Conservation (phyloP, 1,140 invertebrate species). For the Episyrphus balteatus region DNA sequence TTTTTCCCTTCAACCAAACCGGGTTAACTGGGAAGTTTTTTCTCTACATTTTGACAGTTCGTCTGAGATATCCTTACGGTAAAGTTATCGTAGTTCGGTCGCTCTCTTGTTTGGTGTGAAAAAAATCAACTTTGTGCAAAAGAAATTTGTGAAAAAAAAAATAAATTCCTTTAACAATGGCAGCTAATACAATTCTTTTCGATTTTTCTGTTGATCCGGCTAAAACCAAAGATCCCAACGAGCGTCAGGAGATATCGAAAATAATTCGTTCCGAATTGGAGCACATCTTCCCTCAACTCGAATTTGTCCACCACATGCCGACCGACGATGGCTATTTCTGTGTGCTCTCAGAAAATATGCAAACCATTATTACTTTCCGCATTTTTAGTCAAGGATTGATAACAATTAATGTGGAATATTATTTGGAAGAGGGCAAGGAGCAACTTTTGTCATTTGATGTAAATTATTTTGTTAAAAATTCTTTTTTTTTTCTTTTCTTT, state of each 20-base stretch:
- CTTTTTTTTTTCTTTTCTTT: slow-evolving; percentile 1
- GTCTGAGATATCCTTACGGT: too few relatives aligned
- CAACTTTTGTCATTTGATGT: slow-evolving; percentile 63
- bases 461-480: slow-evolving; percentile 18
- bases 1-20: too few relatives aligned
- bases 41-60: too few relatives aligned
- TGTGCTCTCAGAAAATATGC: slow-evolving; percentile 54
- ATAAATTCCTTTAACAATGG: slow-evolving; percentile 42
- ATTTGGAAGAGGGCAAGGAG: slow-evolving; percentile 57
- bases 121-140: not conserved
- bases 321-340: slow-evolving; percentile 55
- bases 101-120: not conserved
- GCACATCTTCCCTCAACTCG: slow-evolving; percentile 56
- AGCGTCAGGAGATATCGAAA: slow-evolving; percentile 51
- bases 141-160: not conserved
- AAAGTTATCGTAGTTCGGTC: too few relatives aligned
- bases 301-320: slow-evolving; percentile 41
- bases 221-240: slow-evolving; percentile 50
- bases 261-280: slow-evolving; percentile 54
- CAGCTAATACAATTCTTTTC: slow-evolving; percentile 67
- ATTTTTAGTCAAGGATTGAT: slow-evolving; percentile 60
- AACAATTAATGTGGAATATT: slow-evolving; percentile 73
- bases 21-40: too few relatives aligned
- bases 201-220: slow-evolving; percentile 66
- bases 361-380: slow-evolving; percentile 56